Percentiles rank a stretch among this genome's conserved stretches.
Evolutionary conservation across 2,888 invertebrate genomes (phyloP).

Genomic region (Lumbricus terrestris): DNA sequence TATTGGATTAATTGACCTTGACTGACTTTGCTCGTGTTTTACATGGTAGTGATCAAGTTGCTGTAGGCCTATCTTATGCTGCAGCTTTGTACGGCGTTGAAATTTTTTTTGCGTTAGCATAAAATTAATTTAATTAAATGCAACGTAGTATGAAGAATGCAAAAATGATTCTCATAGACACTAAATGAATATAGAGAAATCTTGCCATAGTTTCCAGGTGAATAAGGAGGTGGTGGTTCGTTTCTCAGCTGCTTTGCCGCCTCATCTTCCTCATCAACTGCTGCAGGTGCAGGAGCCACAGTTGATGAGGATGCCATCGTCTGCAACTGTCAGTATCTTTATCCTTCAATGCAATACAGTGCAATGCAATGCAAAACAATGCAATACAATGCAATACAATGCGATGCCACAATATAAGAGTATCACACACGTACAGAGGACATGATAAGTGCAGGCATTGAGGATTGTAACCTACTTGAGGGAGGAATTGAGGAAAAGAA

Average conservation of each 20-base stretch:
- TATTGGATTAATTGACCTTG: too few species aligned
- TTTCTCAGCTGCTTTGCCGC: not conserved
- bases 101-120: too few species aligned
- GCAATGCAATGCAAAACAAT: too few species aligned
- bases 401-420: too few species aligned
- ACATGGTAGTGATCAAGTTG: too few species aligned
- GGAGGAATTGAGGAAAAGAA: too few species aligned
- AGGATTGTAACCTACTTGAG: too few species aligned
- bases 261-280: not conserved
- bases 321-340: not conserved
- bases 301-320: not conserved
- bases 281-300: not conserved
- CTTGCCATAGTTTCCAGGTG: conserved; percentile 3
- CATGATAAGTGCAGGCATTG: too few species aligned
- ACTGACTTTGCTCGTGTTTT: too few species aligned
- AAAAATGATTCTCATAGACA: not conserved
- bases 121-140: too few species aligned
- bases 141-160: not conserved
- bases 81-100: too few species aligned
- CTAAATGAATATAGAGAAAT: not conserved
- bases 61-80: too few species aligned
- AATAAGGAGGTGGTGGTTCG: conserved; percentile 5
- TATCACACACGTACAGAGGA: not conserved
- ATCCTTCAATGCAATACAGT: not conserved
- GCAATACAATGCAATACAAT: not conserved